phyloP scores from a whole-genome alignment of 2,888 invertebrate genomes.

The Limnephilus rhombicus region DNA sequence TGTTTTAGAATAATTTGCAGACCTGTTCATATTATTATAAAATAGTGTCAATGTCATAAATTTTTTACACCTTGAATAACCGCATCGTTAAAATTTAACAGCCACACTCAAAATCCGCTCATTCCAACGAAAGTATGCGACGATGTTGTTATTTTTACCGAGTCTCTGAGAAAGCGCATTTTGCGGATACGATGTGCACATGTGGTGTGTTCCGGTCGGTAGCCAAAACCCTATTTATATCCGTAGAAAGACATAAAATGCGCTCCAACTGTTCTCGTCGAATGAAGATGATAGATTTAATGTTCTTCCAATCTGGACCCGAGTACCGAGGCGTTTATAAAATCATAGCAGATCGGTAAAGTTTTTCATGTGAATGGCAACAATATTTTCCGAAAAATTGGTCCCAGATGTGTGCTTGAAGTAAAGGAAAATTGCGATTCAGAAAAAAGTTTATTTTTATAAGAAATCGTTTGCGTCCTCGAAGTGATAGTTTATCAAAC shows the following conservation, averaged over 20 bases:
- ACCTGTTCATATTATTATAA: background rate
- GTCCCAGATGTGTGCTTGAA: background rate
- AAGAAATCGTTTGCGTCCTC: background rate
- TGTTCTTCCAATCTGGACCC: background rate
- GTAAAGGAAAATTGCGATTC: background rate
- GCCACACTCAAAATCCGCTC: background rate
- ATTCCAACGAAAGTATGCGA: background rate
- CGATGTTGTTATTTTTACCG: background rate
- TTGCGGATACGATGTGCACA: conserved; percentile 29
- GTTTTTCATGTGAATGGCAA: background rate
- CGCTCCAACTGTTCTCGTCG: background rate
- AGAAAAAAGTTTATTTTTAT: background rate
- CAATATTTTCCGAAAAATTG: background rate
- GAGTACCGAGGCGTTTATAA: background rate
- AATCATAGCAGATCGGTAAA: background rate
- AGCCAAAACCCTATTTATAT: conserved; percentile 31
- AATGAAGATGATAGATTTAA: conserved; percentile 37
- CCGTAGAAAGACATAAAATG: conserved; percentile 45
- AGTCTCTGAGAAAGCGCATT: background rate
- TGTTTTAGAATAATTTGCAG: no score
- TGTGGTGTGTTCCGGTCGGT: conserved; percentile 34
- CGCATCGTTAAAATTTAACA: background rate
- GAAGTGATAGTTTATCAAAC: background rate
- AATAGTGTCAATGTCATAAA: background rate
- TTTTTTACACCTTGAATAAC: background rate